Base-by-base conservation (phyloP, 1,140 invertebrate species). In the Olivierus martensii region DNA sequence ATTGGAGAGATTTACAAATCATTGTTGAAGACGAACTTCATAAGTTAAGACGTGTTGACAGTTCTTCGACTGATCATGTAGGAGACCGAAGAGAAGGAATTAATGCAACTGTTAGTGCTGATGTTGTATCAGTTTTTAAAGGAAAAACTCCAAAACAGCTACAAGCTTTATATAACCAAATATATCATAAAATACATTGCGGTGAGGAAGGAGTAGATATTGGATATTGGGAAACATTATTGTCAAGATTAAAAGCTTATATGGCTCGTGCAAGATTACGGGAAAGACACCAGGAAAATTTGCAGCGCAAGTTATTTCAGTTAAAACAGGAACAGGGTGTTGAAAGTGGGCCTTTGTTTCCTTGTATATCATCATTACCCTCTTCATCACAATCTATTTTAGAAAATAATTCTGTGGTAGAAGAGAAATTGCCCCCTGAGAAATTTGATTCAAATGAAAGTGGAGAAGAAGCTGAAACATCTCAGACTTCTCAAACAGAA, bases 1-100 rank as follows among this genome's bases (percentile, higher is more conserved):
- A 95, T 70, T 99, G 96, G 96, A 83, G 85, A 63, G 94, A 99
- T 67, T 89, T 99, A 59, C 86, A 87, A 37, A 87, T 91, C 18
- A 95, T 99, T 58, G 92, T 92, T 1, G 80, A 92, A 67, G 92
- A 96, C 69, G 94, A 99, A 72, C 69, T 98, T 39, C 79, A 83
- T 59, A 94, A 95, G 70, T 69, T 90, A 46, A 75, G 83, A 37
- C 87, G 87, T 61, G 65, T 84, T 7, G 41, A 43, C 21, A 28
- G 28, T 28, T 28, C 28, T 28, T 28, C 28, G 28, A 49, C 43
- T 52, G 62, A 66, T 10, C 53, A 62, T 49, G 52, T 49, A 49
- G 61, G 66, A 47, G 81, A 28, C 9, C 72, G 88, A 45, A 71
- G 91, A 53, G 89, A 96, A 70, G 90, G 89, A 48, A 95, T 99